Evolutionary conservation across 2,113 vertebrate species (phyloP).

Genomic region (Sturnira hondurensis): DNA sequence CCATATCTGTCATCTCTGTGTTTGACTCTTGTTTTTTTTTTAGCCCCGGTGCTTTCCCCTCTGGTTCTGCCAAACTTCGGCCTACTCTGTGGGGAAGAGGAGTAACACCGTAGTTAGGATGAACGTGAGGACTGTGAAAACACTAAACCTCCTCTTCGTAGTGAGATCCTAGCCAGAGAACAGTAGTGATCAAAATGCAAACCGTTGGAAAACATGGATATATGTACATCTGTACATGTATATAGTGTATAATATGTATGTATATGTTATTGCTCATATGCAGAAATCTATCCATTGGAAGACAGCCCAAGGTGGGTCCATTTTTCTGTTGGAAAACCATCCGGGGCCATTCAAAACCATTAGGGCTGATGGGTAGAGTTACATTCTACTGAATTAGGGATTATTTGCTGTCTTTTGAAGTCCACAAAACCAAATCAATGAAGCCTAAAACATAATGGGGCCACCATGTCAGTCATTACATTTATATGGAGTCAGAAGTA

Average conservation of each 20-base stretch:
- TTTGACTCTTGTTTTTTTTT: conserved; percentile 70
- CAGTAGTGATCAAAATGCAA: conserved; percentile 56
- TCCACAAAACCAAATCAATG: conserved; percentile 27
- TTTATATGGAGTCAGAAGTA: conserved; percentile 21
- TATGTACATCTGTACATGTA: conserved; percentile 74
- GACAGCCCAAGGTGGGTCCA: conserved; percentile 38
- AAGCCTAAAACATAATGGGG: conserved; percentile 11
- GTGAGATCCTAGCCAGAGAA: conserved; percentile 45
- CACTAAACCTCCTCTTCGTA: conserved; percentile 20
- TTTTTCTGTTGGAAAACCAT: conserved; percentile 60
- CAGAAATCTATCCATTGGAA: conserved; percentile 72
- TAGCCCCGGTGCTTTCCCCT: conserved; percentile 82
- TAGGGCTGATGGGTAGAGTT: conserved; percentile 8
- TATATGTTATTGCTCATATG: conserved; percentile 76
- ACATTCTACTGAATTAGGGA: conserved; percentile 21
- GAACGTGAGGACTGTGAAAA: conserved; percentile 66
- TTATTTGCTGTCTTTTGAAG: conserved; percentile 17
- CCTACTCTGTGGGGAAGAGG: conserved; percentile 72
- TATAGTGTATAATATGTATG: conserved; percentile 74
- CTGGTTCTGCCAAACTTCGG: conserved; percentile 79
- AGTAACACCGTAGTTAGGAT: conserved; percentile 55
- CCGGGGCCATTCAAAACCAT: conserved; percentile 56
- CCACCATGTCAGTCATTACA: neutral
- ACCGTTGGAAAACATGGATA: conserved; percentile 69
- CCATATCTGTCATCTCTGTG: conserved; percentile 77